These are phyloP conservation scores for Habroteleia sp. DNA, from an alignment of 2,888 invertebrate genomes.

Conservation along the genomic window DNA sequence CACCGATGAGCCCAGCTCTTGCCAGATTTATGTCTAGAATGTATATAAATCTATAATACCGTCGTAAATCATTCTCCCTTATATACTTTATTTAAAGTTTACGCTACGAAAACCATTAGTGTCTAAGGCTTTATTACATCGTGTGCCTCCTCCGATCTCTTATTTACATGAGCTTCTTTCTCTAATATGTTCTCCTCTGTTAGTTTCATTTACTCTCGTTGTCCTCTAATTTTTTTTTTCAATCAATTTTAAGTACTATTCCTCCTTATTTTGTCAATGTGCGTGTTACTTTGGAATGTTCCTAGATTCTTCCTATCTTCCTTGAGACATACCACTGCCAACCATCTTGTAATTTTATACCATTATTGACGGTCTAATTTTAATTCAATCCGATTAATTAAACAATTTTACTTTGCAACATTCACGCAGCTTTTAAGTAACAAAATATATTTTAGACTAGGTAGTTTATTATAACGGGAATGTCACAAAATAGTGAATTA, in stretches of 20 bases:
- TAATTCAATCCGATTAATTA: no score
- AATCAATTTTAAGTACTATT: conserved; percentile 3
- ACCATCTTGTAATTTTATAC: conserved; percentile 28
- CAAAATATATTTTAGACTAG: conserved; percentile 53
- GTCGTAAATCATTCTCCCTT: conserved; percentile 44
- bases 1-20: conserved; percentile 78
- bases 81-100: conserved; percentile 48
- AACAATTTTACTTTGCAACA: conserved; percentile 20
- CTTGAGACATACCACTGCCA: conserved; percentile 22
- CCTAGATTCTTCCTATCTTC: conserved; percentile 54
- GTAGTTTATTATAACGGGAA: conserved; percentile 19
- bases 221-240: not conserved
- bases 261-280: conserved; percentile 15
- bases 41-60: conserved; percentile 62
- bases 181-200: conserved; percentile 20
- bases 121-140: conserved; percentile 60
- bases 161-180: conserved; percentile 51
- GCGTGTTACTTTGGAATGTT: conserved; percentile 28
- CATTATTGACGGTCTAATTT: no score
- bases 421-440: conserved; percentile 25
- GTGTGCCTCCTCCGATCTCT: conserved; percentile 21
- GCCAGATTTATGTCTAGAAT: conserved; percentile 73
- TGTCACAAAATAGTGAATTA: conserved; percentile 34
- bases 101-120: conserved; percentile 56
- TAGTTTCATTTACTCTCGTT: conserved; percentile 13